Percentiles rank a stretch among this genome's conserved stretches.
phyloP scores from a whole-genome alignment of 1,140 invertebrate species.

The Scaptomyza montana region DNA sequence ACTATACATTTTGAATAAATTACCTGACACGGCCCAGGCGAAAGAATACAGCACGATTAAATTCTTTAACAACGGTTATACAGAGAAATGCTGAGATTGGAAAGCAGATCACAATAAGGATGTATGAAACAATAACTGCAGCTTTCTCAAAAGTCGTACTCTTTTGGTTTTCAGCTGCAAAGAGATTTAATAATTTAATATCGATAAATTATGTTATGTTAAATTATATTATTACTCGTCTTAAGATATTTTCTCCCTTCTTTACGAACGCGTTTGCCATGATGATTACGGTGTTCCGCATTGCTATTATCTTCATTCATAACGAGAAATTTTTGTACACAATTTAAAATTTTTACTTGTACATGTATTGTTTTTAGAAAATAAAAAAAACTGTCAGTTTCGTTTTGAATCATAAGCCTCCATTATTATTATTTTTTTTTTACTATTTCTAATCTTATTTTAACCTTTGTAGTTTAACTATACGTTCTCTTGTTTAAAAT shows the following conservation, averaged over 20 bases:
- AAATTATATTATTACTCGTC: constrained; percentile 32
- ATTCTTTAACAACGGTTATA: constrained; percentile 86
- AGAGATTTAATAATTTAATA: background rate
- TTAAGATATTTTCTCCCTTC: constrained; percentile 34
- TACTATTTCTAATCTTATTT: constrained; percentile 4
- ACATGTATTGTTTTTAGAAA: too few relatives aligned
- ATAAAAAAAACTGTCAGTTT: too few relatives aligned
- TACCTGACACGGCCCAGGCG: constrained; percentile 90
- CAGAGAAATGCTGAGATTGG: constrained; percentile 92
- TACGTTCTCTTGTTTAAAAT: background rate
- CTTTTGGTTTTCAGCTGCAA: constrained; percentile 39
- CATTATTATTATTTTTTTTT: background rate
- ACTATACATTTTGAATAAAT: background rate
- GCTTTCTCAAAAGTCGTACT: constrained; percentile 86
- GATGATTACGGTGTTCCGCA: background rate
- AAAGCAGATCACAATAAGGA: constrained; percentile 90
- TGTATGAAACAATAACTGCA: constrained; percentile 89
- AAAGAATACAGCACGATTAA: constrained; percentile 94
- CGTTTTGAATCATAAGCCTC: too few relatives aligned
- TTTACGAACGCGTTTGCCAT: background rate
- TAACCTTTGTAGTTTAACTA: constrained; percentile 1
- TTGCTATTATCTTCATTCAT: background rate
- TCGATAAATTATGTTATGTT: accelerated
- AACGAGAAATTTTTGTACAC: too few relatives aligned
- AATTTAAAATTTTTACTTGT: too few relatives aligned